Evolutionary conservation across 2,113 vertebrate genomes (phyloP).

Genomic region (Brienomyrus brachyistius): DNA sequence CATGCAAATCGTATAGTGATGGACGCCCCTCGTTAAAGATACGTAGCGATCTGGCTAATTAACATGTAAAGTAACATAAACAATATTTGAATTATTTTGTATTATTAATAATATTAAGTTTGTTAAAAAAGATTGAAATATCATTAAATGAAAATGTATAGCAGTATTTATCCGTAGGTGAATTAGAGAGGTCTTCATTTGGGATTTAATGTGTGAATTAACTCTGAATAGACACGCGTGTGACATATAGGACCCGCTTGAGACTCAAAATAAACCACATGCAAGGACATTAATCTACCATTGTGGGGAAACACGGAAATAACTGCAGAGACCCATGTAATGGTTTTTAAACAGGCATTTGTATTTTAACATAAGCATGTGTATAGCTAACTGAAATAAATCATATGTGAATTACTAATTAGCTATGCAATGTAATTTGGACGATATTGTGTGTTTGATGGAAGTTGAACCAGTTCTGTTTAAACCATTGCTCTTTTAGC

Average conservation of each 20-base stretch:
- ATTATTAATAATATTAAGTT: neutral
- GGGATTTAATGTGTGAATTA: neutral
- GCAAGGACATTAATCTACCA: neutral
- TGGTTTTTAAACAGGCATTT: neutral
- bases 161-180: neutral
- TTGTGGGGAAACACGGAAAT: neutral
- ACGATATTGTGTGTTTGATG: neutral
- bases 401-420: neutral
- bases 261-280: neutral
- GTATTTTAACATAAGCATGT: neutral
- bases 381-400: neutral
- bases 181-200: neutral
- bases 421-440: neutral
- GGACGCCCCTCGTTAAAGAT: neutral
- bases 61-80: neutral
- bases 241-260: neutral
- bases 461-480: neutral
- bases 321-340: neutral
- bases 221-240: neutral
- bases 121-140: neutral
- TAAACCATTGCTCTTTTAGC: neutral
- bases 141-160: neutral
- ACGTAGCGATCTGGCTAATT: neutral
- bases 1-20: neutral
- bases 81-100: neutral